Percentiles rank a stretch among this genome's conserved stretches.
Evolutionary conservation across 2,888 invertebrate genomes (phyloP).

Genomic region (Galerucella nymphaeae): DNA sequence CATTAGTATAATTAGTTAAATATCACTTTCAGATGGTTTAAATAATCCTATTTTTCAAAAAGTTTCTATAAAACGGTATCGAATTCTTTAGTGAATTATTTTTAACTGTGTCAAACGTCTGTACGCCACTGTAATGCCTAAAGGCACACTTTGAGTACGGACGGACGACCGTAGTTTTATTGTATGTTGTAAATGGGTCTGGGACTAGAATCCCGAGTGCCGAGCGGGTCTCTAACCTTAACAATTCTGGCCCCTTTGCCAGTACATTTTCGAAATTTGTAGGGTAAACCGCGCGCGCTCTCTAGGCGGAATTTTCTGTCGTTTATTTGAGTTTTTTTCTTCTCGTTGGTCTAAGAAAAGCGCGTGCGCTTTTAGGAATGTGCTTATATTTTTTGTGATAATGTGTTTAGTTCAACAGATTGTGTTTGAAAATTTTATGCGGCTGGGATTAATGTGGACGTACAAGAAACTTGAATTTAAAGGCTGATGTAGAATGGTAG

Average conservation of each 20-base stretch:
- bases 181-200: constrained; percentile 59
- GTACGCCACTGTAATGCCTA: constrained; percentile 38
- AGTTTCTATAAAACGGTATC: too few species aligned
- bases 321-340: constrained; percentile 28
- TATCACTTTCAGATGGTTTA: too few species aligned
- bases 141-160: constrained; percentile 43
- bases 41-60: too few species aligned
- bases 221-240: constrained; percentile 56
- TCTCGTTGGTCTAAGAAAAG: background rate
- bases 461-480: background rate
- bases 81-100: background rate
- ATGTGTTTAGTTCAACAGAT: constrained; percentile 16
- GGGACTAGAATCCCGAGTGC: constrained; percentile 54
- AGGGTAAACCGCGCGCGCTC: constrained; percentile 43
- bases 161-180: constrained; percentile 63
- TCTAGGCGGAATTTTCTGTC: constrained; percentile 30
- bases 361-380: constrained; percentile 8
- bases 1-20: too few species aligned
- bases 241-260: constrained; percentile 51
- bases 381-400: constrained; percentile 24
- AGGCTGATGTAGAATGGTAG: constrained; percentile 15
- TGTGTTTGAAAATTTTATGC: constrained; percentile 1
- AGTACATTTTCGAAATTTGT: constrained; percentile 52
- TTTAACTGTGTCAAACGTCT: background rate
- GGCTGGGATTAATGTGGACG: background rate